Evolutionary conservation across 2,888 invertebrate species (phyloP), one percentile per base, ranked within the genome.

Genomic region (Aphidoletes aphidimyza): DNA sequence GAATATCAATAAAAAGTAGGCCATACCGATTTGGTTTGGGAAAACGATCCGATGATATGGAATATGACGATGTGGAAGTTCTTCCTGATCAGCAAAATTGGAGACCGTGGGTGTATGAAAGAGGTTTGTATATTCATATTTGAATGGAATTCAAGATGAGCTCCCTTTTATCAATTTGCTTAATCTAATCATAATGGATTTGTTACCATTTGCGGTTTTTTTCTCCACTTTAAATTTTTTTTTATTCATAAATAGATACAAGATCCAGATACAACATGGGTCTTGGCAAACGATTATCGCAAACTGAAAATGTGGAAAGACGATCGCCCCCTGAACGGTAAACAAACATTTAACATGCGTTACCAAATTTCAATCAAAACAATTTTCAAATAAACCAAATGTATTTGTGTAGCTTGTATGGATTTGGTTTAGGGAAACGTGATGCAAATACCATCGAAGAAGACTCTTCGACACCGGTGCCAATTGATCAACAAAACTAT

Each of bases 351-450:
- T 37, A 37, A 37, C 19, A 6, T n/a, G 19, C 5, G n/a, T 36
- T 2, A 37, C 36, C 19, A n/a, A 30, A 81, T 37, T 69, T 9
- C 37, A 17, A 17, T 19, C 5, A 19, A 78, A 78, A 14, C 17
- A 36, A 36, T 34, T 36, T 2, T 47, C 19, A 17, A 47, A 17
- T 11, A 47, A 47, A 47, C 9, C 6, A 47, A 47, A 11, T 47
- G 14, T 2, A 47, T 42, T 83, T 47, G 9, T 45, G 39, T 81
- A 91, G 92, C 11, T 93, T 92, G 0, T 94, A 93, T 90, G 92
- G 92, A 83, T 94, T 94, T 88, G 94, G 94, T 0, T 90, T 94
- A 17, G 94, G 94, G 9, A 94, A 94, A 88, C 91, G 94, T 9
- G 89, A 90, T 30, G 83, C 45, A 9, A 37, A 84, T 22, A n/a